These are phyloP conservation scores for Drosophila birchii DNA, from an alignment of 2,888 invertebrate genomes.

Conservation along the genomic window DNA sequence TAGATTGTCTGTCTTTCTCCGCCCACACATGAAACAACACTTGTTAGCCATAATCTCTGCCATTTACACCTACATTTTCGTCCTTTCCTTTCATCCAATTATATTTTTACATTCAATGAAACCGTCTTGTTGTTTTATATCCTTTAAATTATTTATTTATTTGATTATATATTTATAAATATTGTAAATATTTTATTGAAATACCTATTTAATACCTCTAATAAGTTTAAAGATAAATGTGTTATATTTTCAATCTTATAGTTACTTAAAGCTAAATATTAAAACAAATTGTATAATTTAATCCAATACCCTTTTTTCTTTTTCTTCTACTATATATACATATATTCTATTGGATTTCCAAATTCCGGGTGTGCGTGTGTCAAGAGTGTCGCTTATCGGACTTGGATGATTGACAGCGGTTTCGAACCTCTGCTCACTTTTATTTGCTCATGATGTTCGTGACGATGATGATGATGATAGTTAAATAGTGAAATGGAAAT, in stretches of 20 bases:
- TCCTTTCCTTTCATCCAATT: neutral
- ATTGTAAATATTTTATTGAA: neutral
- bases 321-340: neutral
- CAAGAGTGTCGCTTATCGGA: conserved; percentile 31
- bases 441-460: conserved; percentile 27
- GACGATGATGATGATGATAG: conserved; percentile 22
- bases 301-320: neutral
- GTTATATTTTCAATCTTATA: too few relatives aligned
- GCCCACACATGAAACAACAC: neutral
- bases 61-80: neutral
- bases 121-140: neutral
- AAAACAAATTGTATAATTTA: too few relatives aligned
- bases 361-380: neutral
- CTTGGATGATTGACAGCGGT: conserved; percentile 44
- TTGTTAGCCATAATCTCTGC: neutral
- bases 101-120: neutral
- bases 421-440: conserved; percentile 27
- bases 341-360: neutral
- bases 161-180: neutral
- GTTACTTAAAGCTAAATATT: too few relatives aligned
- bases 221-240: too few relatives aligned
- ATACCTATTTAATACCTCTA: too few relatives aligned
- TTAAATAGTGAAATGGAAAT: conserved; percentile 13
- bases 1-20: neutral
- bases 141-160: neutral